These are phyloP conservation scores for Percopsis omiscomaycus DNA, from an alignment of 2,797 vertebrate genomes.

Conservation along the genomic window DNA sequence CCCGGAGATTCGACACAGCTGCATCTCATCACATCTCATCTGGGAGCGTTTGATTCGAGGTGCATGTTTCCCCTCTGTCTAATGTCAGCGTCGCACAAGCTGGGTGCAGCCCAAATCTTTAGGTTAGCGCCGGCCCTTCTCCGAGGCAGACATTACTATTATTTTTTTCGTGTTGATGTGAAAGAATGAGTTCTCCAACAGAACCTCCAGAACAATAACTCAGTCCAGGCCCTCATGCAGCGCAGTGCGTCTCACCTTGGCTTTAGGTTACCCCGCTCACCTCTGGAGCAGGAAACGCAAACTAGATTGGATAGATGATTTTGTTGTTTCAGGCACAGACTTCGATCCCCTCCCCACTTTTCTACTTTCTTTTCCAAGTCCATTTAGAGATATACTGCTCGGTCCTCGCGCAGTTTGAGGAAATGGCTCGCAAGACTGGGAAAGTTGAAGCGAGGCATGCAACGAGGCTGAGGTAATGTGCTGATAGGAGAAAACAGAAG, in stretches of 20 bases:
- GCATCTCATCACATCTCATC: slow-evolving; percentile 77
- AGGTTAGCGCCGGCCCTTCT: slow-evolving; percentile 39
- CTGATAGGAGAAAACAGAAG: slow-evolving; percentile 20
- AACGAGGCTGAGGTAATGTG: slow-evolving; percentile 44
- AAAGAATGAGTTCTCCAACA: slow-evolving; percentile 42
- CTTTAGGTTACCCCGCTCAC: slow-evolving; percentile 60
- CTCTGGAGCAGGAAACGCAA: slow-evolving; percentile 64
- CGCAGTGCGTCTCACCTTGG: slow-evolving; percentile 56
- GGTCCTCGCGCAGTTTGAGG: slow-evolving; percentile 44
- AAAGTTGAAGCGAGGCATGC: slow-evolving; percentile 35
- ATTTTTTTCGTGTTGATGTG: slow-evolving; percentile 57
- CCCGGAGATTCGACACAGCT: slow-evolving; percentile 67
- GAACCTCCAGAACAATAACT: slow-evolving; percentile 58
- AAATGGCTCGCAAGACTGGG: slow-evolving; percentile 38
- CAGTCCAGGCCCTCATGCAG: slow-evolving; percentile 47
- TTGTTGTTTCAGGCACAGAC: slow-evolving; percentile 66
- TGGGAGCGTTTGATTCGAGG: slow-evolving; percentile 80
- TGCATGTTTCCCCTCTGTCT: slow-evolving; percentile 72
- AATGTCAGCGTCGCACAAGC: slow-evolving; percentile 74
- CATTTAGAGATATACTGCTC: slow-evolving; percentile 54
- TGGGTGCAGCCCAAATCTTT: slow-evolving; percentile 70
- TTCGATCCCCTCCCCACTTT: slow-evolving; percentile 58
- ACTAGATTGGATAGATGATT: slow-evolving; percentile 55
- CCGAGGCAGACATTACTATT: slow-evolving; percentile 25
- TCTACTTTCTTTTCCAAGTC: slow-evolving; percentile 47